These are phyloP conservation scores for Diachasma alloeum DNA, from an alignment of 1,140 invertebrate genomes.

Conservation along the genomic window DNA sequence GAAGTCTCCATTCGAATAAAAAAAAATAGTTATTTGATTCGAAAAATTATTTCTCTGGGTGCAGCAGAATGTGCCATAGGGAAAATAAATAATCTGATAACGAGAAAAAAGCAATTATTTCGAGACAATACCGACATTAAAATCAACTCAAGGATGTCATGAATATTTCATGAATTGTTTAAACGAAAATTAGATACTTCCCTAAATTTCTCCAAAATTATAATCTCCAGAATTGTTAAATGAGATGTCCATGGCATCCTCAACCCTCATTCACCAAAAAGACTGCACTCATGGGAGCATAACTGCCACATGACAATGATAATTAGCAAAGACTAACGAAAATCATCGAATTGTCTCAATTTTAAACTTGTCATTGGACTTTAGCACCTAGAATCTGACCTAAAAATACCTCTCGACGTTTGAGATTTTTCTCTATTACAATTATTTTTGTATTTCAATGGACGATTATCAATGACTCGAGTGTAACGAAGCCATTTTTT, in stretches of 20 bases:
- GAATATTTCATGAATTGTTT: too few relatives aligned
- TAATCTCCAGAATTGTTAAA: too few relatives aligned
- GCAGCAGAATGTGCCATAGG: too few relatives aligned
- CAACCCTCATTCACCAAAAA: neutral
- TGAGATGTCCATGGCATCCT: neutral
- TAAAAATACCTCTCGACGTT: conserved; percentile 12
- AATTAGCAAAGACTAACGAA: conserved; percentile 1
- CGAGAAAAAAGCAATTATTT: neutral
- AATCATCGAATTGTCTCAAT: neutral
- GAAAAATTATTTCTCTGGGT: too few relatives aligned
- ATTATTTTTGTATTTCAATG: conserved; percentile 8
- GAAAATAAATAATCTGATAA: too few relatives aligned
- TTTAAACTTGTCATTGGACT: neutral
- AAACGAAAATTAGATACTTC: too few relatives aligned
- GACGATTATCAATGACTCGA: neutral
- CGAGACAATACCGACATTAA: neutral
- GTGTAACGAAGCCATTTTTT: neutral
- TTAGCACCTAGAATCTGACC: neutral
- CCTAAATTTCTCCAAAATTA: too few relatives aligned
- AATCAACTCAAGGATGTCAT: neutral
- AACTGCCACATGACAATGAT: conserved; percentile 27
- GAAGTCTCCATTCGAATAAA: too few relatives aligned
- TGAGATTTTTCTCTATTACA: neutral
- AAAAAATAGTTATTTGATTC: too few relatives aligned
- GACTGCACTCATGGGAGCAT: conserved; percentile 24